Base-by-base conservation (phyloP, 1,140 invertebrate genomes). In the Choristoneura fumiferana region DNA sequence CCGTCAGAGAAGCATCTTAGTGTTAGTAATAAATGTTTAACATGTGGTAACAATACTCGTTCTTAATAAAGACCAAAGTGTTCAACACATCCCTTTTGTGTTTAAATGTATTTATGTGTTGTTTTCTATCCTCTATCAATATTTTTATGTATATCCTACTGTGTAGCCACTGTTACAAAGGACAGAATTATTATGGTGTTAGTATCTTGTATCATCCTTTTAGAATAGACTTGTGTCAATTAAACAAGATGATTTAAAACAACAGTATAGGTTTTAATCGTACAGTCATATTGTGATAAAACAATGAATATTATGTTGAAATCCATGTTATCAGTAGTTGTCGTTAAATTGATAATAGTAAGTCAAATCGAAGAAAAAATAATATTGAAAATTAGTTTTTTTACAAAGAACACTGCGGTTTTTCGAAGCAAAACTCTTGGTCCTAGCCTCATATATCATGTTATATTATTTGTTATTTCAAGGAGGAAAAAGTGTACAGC, bases 401-500 rank as follows among this genome's bases (percentile, higher is more conserved):
- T n/a, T n/a, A n/a, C n/a, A n/a, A n/a, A n/a, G n/a, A n/a, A n/a
- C n/a, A n/a, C n/a, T n/a, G n/a, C n/a, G n/a, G n/a, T n/a, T n/a
- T n/a, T n/a, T n/a, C n/a, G n/a, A n/a, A n/a, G n/a, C n/a, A n/a
- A n/a, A n/a, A n/a, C 6, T 29, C 6, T 29, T 29, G 22, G 22
- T 29, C 22, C 22, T 29, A 6, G 2, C 22, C 22, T 29, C 6
- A 29, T 40, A 8, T 17, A 1, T 40, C 22, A 45, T 45, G 9
- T 45, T 13, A 12, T 17, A 10, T 72, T 67, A 67, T 62, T 45
- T 60, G 60, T 76, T 60, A 60, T 81, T 85, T 81, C 56, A 85
- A 98, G 95, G 96, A 97, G 92, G 96, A 98, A 93, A 98, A 98
- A 94, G 95, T 96, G 81, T 96, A 94, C 92, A 94, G 93, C 87